Conservation (phyloP, 2,113 vertebrate genomes). For the Gnathonemus longibarbis region DNA sequence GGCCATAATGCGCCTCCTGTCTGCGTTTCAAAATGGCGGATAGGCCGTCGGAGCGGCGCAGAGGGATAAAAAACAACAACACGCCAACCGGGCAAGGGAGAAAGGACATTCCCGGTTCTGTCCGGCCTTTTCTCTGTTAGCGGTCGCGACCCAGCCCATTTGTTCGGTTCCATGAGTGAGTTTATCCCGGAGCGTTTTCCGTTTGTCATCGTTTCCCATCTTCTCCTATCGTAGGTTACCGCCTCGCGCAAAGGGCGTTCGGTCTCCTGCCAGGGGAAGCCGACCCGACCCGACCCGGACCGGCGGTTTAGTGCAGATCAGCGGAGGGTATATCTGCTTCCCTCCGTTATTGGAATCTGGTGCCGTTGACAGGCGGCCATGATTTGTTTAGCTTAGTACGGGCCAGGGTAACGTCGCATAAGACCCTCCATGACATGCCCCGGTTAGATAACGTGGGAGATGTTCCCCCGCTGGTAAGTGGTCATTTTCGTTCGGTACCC, state of each 20-base stretch:
- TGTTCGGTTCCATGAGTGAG: not conserved
- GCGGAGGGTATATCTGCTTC: not conserved
- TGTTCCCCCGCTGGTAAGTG: not conserved
- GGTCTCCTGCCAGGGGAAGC: not conserved
- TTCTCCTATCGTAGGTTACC: not conserved
- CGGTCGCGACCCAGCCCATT: not conserved
- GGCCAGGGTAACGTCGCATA: not conserved
- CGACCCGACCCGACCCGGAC: not conserved
- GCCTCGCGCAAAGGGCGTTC: not conserved
- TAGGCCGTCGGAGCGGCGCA: conserved; percentile 45
- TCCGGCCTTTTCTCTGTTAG: not conserved
- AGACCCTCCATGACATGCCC: not conserved
- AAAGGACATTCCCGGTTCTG: not conserved
- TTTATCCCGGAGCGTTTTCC: not conserved
- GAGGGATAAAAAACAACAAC: not conserved
- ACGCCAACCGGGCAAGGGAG: not conserved
- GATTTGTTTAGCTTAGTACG: not conserved
- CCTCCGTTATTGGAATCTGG: not conserved
- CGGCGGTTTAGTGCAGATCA: not conserved
- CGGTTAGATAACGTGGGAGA: not conserved
- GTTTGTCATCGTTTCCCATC: not conserved
- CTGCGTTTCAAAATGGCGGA: conserved; percentile 68
- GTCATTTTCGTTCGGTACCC: not conserved
- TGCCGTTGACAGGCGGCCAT: not conserved
- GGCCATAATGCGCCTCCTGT: conserved; percentile 52